Percentiles rank a stretch among this genome's conserved stretches.
phyloP scores from a whole-genome alignment of 2,797 vertebrate genomes.

The Phrynocephalus forsythii region DNA sequence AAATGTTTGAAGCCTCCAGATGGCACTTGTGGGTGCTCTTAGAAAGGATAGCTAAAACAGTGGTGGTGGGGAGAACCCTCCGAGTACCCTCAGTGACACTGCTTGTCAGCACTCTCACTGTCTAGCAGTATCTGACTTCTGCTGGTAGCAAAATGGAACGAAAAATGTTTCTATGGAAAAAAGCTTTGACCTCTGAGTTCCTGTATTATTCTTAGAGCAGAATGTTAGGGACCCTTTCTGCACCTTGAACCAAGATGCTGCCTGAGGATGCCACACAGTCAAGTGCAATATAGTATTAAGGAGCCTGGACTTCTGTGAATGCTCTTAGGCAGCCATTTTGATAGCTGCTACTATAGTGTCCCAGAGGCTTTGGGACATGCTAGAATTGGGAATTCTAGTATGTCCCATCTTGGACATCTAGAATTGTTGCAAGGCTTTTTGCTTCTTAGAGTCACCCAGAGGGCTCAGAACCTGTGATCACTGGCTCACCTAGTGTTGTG shows the following conservation, averaged over 20 bases:
- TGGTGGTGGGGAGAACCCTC: not conserved
- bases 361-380: not conserved
- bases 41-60: not conserved
- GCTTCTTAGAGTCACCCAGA: not conserved
- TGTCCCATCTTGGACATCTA: too few species aligned
- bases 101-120: not conserved
- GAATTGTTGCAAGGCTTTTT: not conserved
- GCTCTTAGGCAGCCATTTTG: not conserved
- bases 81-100: not conserved
- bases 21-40: not conserved
- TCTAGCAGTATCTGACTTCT: not conserved
- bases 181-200: not conserved
- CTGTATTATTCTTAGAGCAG: not conserved
- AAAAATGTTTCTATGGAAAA: not conserved
- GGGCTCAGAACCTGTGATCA: not conserved
- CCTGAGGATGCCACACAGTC: not conserved
- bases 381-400: too few species aligned
- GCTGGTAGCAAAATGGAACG: not conserved
- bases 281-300: not conserved
- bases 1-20: not conserved
- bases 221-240: not conserved
- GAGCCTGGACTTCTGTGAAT: not conserved
- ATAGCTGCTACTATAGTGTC: not conserved
- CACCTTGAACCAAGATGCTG: not conserved
- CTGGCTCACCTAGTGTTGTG: not conserved